A percentile compares a stretch with the other conserved stretches of the same genome.
These are phyloP conservation scores for Malurus splendens DNA, from an alignment of 2,797 vertebrate genomes.

Conservation along the genomic window DNA sequence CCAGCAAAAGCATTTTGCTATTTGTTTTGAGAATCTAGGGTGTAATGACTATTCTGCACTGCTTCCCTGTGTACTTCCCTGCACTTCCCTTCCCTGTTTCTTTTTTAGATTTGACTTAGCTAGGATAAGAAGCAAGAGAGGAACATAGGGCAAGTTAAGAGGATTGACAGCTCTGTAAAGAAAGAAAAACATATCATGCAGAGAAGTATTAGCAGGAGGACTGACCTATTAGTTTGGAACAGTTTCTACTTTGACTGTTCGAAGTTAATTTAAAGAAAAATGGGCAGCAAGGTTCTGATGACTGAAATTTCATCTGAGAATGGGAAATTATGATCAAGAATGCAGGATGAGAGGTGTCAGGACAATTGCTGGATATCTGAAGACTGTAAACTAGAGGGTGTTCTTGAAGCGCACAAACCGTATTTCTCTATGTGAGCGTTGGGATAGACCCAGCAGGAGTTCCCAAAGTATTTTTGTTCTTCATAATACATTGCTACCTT, in stretches of 20 bases:
- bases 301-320: not conserved
- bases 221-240: not conserved
- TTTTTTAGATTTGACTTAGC: not conserved
- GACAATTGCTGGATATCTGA: not conserved
- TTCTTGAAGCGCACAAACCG: not conserved
- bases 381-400: not conserved
- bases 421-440: not conserved
- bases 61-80: not conserved
- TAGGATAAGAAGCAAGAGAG: not conserved
- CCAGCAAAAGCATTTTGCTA: accelerated
- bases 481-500: not conserved
- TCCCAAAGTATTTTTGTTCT: not conserved
- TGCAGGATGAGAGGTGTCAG: accelerated
- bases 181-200: not conserved
- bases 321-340: not conserved
- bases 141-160: not conserved
- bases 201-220: not conserved
- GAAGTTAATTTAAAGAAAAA: not conserved
- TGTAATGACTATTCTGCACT: not conserved
- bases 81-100: not conserved
- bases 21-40: not conserved
- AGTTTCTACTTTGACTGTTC: not conserved
- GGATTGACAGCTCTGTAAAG: not conserved
- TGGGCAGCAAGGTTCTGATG: not conserved
- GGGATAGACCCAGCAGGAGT: not conserved